Base-by-base conservation (phyloP, 35 echinoderm and acorn worm species). In the Apostichopus japonicus region DNA sequence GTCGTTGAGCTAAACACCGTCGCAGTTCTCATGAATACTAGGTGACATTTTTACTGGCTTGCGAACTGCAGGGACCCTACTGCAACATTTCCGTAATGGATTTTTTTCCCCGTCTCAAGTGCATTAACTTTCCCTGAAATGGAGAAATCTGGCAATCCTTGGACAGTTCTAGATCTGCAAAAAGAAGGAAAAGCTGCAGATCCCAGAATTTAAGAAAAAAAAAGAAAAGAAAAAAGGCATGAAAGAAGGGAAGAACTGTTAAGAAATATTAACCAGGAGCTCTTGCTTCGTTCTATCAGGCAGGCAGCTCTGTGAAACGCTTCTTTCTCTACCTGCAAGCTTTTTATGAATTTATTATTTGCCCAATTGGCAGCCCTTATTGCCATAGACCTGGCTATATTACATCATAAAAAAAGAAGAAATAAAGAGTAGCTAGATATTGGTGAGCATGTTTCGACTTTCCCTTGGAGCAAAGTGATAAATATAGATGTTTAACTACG, bases 391-490 rank as follows among this genome's bases (percentile, higher is more conserved):
- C 81, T 84, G 10, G 56, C 55, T 21, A 21, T 55, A 58, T 84
- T 23, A 57, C 81, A 58, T 58, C 81, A 84, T 21, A 23, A 57
- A 84, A 83, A 84, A 52, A 9, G 1, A 67, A 67, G 19, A 67
- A 67, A 67, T 11, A 67, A 15, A 67, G 63, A 67, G 11, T 75
- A 75, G 71, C 6, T 19, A 19, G 81, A 84, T 55, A 84, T 57
- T n/a, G 81, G 54, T 84, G 22, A 59, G 56, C 23, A 58, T 84
- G 14, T 54, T 58, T 57, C 81, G 8, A 51, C 51, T 84, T 17
- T 84, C 81, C 81, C 81, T 84, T 24, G 54, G 5, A 84, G 81
- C 53, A 84, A 84, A 75, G 14, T 84, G 81, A 84, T 84, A 84
- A 84, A 84, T 84, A 84, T 55, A 55, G 53, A 17, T 23, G 56